phyloP scores from a whole-genome alignment of 37 sponge, comb jelly and placozoan genomes.

The Beroe forskalii region DNA sequence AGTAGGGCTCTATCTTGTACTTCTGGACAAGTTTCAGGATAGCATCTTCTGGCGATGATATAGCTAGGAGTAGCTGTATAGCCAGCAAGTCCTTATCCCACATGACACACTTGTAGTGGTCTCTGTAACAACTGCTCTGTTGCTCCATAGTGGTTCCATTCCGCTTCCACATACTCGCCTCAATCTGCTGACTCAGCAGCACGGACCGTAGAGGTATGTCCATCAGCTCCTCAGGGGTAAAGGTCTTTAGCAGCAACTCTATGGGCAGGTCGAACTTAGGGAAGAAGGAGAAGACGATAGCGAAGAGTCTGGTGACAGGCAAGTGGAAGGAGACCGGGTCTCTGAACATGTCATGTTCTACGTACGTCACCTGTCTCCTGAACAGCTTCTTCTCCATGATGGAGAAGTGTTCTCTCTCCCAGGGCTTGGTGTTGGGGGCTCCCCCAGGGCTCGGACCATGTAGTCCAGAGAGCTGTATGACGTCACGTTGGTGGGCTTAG shows the following conservation, averaged over 20 bases:
- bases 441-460: neutral
- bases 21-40: constrained; percentile 16
- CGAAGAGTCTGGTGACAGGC: neutral
- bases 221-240: constrained; percentile 22
- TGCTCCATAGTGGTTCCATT: constrained; percentile 61
- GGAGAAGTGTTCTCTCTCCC: constrained; percentile 4
- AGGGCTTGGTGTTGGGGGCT: neutral
- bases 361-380: neutral
- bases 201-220: constrained; percentile 23
- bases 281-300: constrained; percentile 39
- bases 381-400: neutral
- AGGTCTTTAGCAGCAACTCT: neutral
- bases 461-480: neutral
- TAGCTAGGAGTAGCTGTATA: neutral
- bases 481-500: neutral
- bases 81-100: constrained; percentile 53
- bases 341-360: constrained; percentile 37
- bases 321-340: constrained; percentile 38
- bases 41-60: constrained; percentile 5
- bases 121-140: constrained; percentile 54
- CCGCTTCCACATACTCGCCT: constrained; percentile 55
- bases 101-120: constrained; percentile 55
- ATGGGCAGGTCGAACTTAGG: constrained; percentile 37
- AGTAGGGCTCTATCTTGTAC: constrained; percentile 49
- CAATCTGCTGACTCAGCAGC: constrained; percentile 61